Evolutionary conservation across 2,888 invertebrate genomes (phyloP).

Genomic region (Julus scanicus): DNA sequence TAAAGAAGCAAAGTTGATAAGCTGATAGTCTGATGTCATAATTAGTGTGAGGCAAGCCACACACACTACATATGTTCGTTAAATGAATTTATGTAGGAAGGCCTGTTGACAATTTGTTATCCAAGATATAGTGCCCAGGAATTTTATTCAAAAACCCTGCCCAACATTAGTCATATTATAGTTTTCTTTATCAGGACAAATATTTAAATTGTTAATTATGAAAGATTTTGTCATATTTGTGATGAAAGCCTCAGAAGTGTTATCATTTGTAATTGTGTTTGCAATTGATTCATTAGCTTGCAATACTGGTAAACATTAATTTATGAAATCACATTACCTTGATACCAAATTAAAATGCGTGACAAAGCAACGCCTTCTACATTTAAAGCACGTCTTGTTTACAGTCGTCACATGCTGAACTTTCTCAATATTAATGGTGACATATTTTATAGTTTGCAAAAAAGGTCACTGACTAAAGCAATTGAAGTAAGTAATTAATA

Average conservation of each 20-base stretch:
- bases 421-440: not conserved
- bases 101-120: not conserved
- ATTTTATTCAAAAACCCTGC: too few species aligned
- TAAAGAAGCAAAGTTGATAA: not conserved
- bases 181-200: not conserved
- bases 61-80: not conserved
- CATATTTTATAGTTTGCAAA: not conserved
- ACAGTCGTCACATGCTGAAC: not conserved
- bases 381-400: not conserved
- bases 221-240: too few species aligned
- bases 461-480: not conserved
- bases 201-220: not conserved
- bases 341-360: not conserved
- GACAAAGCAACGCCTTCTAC: not conserved
- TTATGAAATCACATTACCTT: not conserved
- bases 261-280: too few species aligned
- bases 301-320: too few species aligned
- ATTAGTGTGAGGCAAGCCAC: not conserved
- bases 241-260: too few species aligned
- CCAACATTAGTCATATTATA: not conserved
- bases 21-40: not conserved
- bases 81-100: not conserved
- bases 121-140: not conserved
- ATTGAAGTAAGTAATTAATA: not conserved
- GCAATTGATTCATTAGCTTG: too few species aligned